These are phyloP conservation scores for Marisa cornuarietis DNA, from an alignment of 1,140 invertebrate species.

Conservation along the genomic window DNA sequence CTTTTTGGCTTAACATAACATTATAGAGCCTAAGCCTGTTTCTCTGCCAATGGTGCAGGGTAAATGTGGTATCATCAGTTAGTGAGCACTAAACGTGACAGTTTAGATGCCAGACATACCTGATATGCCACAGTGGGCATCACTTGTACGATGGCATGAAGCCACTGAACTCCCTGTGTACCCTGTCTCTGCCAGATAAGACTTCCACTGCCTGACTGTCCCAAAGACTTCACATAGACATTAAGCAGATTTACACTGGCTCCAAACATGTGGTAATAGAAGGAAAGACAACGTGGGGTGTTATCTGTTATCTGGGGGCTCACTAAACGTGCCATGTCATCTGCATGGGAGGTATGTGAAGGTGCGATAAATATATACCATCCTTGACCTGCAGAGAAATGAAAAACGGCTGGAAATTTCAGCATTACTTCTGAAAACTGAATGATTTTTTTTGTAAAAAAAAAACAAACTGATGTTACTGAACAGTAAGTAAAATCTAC, in stretches of 20 bases:
- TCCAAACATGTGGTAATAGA: slow-evolving; percentile 66
- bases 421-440: no score
- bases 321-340: slow-evolving; percentile 76
- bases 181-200: slow-evolving; percentile 51
- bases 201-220: slow-evolving; percentile 9
- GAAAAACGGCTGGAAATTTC: neutral
- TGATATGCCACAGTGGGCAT: slow-evolving; percentile 48
- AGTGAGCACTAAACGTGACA: no score
- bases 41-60: neutral
- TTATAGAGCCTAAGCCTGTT: neutral
- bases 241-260: slow-evolving; percentile 34
- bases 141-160: slow-evolving; percentile 46
- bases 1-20: neutral
- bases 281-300: slow-evolving; percentile 53
- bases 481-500: neutral
- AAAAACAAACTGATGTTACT: neutral
- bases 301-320: slow-evolving; percentile 63
- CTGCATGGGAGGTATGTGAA: slow-evolving; percentile 38
- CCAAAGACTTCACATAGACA: slow-evolving; percentile 35
- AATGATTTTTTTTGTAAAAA: neutral
- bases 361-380: slow-evolving; percentile 57
- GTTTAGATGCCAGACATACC: slow-evolving; percentile 27
- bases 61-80: neutral
- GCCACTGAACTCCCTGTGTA: slow-evolving; percentile 59
- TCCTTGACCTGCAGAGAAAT: slow-evolving; percentile 40